These are phyloP conservation scores for Clarias magur DNA, from an alignment of 2,113 vertebrate species.

Conservation along the genomic window DNA sequence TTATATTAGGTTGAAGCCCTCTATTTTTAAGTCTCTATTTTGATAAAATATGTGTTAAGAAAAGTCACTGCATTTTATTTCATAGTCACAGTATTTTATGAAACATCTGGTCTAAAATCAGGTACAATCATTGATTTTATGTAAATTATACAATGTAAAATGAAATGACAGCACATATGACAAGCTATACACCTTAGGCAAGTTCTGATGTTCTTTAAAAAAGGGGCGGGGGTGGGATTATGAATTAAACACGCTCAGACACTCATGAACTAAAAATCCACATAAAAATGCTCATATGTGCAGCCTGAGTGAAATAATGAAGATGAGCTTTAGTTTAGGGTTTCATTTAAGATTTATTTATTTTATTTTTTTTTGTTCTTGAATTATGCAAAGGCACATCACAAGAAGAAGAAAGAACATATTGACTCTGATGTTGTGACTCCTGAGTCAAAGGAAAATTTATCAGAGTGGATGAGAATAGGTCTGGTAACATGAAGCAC, in stretches of 20 bases:
- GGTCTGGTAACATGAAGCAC: not conserved
- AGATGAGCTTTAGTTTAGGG: not conserved
- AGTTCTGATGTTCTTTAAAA: not conserved
- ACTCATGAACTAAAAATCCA: not conserved
- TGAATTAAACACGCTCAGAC: too few relatives aligned
- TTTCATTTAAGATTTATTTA: not conserved
- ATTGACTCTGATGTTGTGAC: not conserved
- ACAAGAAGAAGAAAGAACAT: not conserved
- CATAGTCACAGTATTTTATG: too few relatives aligned
- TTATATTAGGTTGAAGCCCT: too few relatives aligned
- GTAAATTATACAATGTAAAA: not conserved
- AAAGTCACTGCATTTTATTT: too few relatives aligned
- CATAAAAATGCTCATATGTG: not conserved
- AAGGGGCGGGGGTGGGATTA: too few relatives aligned
- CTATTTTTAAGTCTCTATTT: too few relatives aligned
- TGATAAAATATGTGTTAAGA: too few relatives aligned
- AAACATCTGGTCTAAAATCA: too few relatives aligned
- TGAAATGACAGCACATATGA: not conserved
- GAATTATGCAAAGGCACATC: not conserved
- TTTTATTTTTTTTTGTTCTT: not conserved
- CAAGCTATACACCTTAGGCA: not conserved
- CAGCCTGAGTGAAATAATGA: not conserved
- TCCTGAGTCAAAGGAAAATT: not conserved
- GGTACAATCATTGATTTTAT: too few relatives aligned
- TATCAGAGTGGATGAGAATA: not conserved